These are phyloP conservation scores for Micromys minutus DNA, from an alignment of 2,113 vertebrate genomes.

Conservation along the genomic window DNA sequence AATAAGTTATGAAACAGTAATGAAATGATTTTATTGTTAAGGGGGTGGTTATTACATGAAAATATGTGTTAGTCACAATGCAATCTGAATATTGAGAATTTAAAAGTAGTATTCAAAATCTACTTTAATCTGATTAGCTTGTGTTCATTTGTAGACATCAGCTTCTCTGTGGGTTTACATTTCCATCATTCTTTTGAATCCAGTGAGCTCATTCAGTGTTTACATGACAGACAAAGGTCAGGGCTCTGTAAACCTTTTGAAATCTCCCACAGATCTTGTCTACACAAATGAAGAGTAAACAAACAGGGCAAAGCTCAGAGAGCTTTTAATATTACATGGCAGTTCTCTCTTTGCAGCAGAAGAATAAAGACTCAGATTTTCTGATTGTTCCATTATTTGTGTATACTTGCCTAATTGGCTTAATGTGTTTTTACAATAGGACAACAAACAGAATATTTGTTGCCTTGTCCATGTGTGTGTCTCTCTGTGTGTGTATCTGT, in stretches of 20 bases:
- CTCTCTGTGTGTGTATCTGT: not conserved
- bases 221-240: not conserved
- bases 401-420: not conserved
- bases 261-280: no score
- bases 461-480: not conserved
- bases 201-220: not conserved
- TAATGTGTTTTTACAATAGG: not conserved
- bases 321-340: no score
- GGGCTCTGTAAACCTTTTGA: not conserved
- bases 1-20: no score
- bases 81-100: not conserved
- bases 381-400: not conserved
- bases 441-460: not conserved
- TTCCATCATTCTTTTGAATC: not conserved
- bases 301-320: not conserved
- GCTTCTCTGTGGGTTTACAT: no score
- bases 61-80: no score
- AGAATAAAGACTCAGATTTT: not conserved
- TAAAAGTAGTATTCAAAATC: not conserved
- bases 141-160: no score
- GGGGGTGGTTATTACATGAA: no score
- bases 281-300: not conserved
- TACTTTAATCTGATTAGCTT: not conserved
- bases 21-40: no score
- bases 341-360: not conserved